These are phyloP conservation scores for Leptinotarsa juncta DNA, from an alignment of 2,888 invertebrate genomes.

Conservation along the genomic window DNA sequence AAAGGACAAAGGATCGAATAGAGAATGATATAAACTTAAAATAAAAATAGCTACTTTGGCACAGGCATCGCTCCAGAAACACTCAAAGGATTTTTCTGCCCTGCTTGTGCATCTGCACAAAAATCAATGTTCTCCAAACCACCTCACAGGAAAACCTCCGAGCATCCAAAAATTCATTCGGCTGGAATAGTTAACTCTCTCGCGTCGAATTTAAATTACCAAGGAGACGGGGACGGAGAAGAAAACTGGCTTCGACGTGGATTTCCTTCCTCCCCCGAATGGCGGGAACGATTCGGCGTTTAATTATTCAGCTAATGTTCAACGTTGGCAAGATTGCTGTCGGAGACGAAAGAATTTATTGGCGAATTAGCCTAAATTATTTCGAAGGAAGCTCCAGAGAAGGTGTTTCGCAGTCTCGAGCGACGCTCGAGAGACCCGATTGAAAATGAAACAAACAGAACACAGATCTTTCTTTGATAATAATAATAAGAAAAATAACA, in stretches of 20 bases:
- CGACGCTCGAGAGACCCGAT: neutral
- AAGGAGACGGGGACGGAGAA: neutral
- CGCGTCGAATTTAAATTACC: slow-evolving; percentile 26
- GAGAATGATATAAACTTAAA: too few relatives aligned
- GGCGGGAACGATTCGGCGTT: slow-evolving; percentile 25
- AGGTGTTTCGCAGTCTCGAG: neutral
- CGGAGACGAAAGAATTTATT: slow-evolving; percentile 2
- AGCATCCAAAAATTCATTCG: slow-evolving; percentile 13
- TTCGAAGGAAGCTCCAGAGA: neutral
- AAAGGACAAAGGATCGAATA: too few relatives aligned
- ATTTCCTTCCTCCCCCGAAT: slow-evolving; percentile 20
- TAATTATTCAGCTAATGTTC: slow-evolving; percentile 27
- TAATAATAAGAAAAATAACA: too few relatives aligned
- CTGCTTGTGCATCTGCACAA: too few relatives aligned
- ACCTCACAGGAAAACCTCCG: too few relatives aligned
- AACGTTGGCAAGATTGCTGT: slow-evolving; percentile 4
- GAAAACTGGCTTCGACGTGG: slow-evolving; percentile 24
- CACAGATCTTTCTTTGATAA: too few relatives aligned
- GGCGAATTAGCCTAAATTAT: neutral
- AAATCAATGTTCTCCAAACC: too few relatives aligned
- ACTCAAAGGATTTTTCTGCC: too few relatives aligned
- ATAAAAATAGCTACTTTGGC: too few relatives aligned
- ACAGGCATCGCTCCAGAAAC: too few relatives aligned
- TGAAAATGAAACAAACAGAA: too few relatives aligned
- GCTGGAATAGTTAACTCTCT: slow-evolving; percentile 9